Conservation (phyloP, 2,113 vertebrate genomes). For the Thunnus maccoyii region DNA sequence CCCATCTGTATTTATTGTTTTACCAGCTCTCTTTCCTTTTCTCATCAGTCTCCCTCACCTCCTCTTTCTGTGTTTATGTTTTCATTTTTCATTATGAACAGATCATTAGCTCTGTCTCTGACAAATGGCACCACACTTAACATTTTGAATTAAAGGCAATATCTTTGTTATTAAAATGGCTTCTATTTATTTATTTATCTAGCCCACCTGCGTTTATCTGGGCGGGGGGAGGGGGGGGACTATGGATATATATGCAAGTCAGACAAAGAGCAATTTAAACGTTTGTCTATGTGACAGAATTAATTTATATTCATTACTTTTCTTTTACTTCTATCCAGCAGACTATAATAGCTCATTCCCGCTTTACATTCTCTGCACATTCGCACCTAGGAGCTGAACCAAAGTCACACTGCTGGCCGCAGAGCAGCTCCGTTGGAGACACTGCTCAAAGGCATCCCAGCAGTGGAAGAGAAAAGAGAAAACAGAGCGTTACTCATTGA, state of each 20-base stretch:
- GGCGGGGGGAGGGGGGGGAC: too few relatives aligned
- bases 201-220: background rate
- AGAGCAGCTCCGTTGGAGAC: background rate
- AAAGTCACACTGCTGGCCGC: background rate
- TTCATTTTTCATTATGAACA: constrained; percentile 40
- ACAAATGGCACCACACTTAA: constrained; percentile 41
- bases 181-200: constrained; percentile 27
- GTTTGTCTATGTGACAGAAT: constrained; percentile 35
- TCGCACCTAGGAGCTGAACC: background rate
- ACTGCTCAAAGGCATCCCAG: background rate
- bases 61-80: constrained; percentile 38
- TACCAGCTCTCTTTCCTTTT: background rate
- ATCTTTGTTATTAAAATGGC: constrained; percentile 50
- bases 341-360: background rate
- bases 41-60: background rate
- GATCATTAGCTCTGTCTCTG: constrained; percentile 51
- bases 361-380: background rate
- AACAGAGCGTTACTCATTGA: background rate
- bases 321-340: background rate
- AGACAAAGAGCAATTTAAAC: constrained; percentile 27
- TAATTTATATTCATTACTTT: constrained; percentile 35
- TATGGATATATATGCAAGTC: background rate
- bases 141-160: constrained; percentile 57
- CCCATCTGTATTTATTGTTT: background rate
- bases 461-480: background rate